A percentile compares a stretch with the other conserved stretches of the same genome.
Evolutionary conservation across 1,140 invertebrate species (phyloP).

Genomic region (Bombyx mori): DNA sequence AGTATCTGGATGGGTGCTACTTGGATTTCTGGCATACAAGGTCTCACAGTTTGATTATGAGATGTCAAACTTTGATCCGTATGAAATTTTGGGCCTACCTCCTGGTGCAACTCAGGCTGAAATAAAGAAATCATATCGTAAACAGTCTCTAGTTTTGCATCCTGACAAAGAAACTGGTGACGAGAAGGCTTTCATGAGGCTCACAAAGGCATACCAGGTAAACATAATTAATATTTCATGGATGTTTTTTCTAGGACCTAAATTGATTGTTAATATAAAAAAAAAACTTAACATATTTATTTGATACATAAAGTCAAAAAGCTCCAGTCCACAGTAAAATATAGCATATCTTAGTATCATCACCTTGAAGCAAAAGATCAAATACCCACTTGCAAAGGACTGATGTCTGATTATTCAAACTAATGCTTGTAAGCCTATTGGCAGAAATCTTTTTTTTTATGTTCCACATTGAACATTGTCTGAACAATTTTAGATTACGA

Average conservation of each 20-base stretch:
- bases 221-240: slow-evolving; percentile 9
- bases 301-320: no score
- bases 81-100: slow-evolving; percentile 93
- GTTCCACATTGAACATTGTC: no score
- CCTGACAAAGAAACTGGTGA: slow-evolving; percentile 98
- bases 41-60: slow-evolving; percentile 98
- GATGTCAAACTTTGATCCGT: slow-evolving; percentile 99
- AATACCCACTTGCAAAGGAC: no score
- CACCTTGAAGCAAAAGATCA: no score
- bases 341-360: no score
- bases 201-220: slow-evolving; percentile 93
- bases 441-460: no score
- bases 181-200: slow-evolving; percentile 97
- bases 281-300: no score
- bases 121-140: slow-evolving; percentile 96
- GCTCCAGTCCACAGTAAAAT: no score
- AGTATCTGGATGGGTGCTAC: slow-evolving; percentile 89
- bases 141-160: slow-evolving; percentile 94
- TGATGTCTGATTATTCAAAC: no score
- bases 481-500: no score
- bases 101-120: slow-evolving; percentile 86
- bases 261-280: not conserved
- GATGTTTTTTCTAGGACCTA: not conserved
- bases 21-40: slow-evolving; percentile 93
- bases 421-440: no score